Evolutionary conservation across 2,888 invertebrate species (phyloP), one percentile per base, ranked within the genome.

Genomic region (Ophion ventricosus): DNA sequence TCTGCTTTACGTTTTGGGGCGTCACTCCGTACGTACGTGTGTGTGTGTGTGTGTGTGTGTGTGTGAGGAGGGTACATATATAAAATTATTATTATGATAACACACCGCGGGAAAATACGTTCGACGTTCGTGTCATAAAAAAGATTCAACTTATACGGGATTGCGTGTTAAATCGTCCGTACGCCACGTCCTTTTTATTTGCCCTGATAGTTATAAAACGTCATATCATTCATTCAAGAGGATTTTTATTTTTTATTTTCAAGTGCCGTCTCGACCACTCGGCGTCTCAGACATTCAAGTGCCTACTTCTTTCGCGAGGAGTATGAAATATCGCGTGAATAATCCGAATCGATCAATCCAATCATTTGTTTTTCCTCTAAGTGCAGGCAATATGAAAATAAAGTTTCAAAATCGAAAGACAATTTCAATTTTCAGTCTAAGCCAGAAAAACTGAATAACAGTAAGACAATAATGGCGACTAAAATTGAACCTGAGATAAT

Each of bases 1-100:
- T 83, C 80, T 83, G 83, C 72, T 83, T 83, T 83, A 63, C 54
- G 80, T 83, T 80, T 83, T 35, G 66, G 80, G 80, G 80, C 83
- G 77, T 82, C 73, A 67, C 66, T 80, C 76, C 35, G 43, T 67
- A 57, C 8, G n/a, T 54, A 67, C n/a, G 25, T 29, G n/a, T 43
- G 29, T 29, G n/a, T n/a, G n/a, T n/a, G n/a, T n/a, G n/a, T n/a
- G n/a, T n/a, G n/a, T n/a, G n/a, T n/a, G n/a, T n/a, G n/a, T n/a
- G n/a, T n/a, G n/a, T n/a, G n/a, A n/a, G n/a, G 29, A 1, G 29
- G 2, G 29, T 4, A 4, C 35, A 8, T 35, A 8, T 35, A 35
- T 35, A 25, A 54, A 29, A 35, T n/a, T 20, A 75, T 66, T 56
- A 76, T 76, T 14, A 76, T 35, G 25, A 66, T 56, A 35, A 76